Evolutionary conservation across 2,113 vertebrate species (phyloP).

Genomic region (Vidua macroura): DNA sequence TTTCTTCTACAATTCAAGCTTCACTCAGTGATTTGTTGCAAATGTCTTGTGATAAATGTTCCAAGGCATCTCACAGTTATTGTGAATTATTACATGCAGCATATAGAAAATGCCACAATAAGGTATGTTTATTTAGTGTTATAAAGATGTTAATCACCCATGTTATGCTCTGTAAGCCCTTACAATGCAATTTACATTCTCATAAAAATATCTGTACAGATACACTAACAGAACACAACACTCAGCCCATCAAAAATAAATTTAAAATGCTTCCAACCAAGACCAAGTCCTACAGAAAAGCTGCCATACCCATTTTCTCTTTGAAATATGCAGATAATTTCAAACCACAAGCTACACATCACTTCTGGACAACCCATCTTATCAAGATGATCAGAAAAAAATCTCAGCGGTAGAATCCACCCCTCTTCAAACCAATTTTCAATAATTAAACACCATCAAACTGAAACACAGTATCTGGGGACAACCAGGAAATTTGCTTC

Average conservation of each 20-base stretch:
- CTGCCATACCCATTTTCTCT: not conserved
- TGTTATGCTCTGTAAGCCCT: slow-evolving; percentile 36
- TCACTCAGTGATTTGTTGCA: slow-evolving; percentile 29
- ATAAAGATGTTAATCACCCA: slow-evolving; percentile 62
- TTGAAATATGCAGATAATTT: slow-evolving; percentile 12
- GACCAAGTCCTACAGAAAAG: slow-evolving; percentile 8
- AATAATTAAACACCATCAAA: not conserved
- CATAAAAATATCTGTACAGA: slow-evolving; percentile 36
- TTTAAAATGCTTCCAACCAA: slow-evolving; percentile 46
- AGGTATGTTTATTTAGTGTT: slow-evolving; percentile 57
- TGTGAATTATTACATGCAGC: slow-evolving; percentile 39
- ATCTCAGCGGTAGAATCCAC: not conserved
- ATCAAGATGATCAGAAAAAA: not conserved
- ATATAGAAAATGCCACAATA: slow-evolving; percentile 37
- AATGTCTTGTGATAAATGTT: slow-evolving; percentile 55
- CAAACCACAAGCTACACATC: not conserved
- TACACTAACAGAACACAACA: slow-evolving; percentile 36
- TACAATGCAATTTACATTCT: slow-evolving; percentile 52
- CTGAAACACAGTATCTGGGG: not conserved
- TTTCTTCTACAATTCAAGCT: not conserved
- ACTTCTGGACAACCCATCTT: not conserved
- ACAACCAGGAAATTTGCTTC: not conserved
- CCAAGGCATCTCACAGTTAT: slow-evolving; percentile 32
- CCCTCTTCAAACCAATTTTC: not conserved
- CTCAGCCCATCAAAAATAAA: slow-evolving; percentile 33